These are phyloP conservation scores for Chondrilla cf. caribensis DNA, from an alignment of 37 sponge, comb jelly and placozoan species.

Conservation along the genomic window DNA sequence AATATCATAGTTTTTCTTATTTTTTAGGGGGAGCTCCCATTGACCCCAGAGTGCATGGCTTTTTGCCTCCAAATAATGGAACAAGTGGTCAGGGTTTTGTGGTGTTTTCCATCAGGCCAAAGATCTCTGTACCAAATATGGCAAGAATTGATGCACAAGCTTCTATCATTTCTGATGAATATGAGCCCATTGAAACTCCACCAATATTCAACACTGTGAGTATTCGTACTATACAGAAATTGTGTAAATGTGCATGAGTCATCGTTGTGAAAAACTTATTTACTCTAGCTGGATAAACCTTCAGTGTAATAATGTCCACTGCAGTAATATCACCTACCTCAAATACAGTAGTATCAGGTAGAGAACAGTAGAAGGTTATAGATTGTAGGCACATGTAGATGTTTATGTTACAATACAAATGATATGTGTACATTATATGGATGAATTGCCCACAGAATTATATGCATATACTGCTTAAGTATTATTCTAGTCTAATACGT, in stretches of 20 bases:
- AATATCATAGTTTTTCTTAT: not conserved
- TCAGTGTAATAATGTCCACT: not conserved
- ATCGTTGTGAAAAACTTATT: not conserved
- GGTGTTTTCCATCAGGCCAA: conserved; percentile 17
- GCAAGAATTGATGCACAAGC: conserved; percentile 24
- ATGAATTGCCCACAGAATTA: too few species aligned
- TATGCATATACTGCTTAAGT: too few species aligned
- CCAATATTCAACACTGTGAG: conserved; percentile 37
- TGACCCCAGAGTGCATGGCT: conserved; percentile 25
- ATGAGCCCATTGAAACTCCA: conserved; percentile 37
- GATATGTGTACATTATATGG: too few species aligned
- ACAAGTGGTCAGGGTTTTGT: conserved; percentile 42
- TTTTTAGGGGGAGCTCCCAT: conserved; percentile 25
- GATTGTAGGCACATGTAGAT: too few species aligned
- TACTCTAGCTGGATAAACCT: not conserved
- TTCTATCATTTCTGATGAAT: conserved; percentile 28
- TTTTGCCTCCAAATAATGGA: conserved; percentile 39
- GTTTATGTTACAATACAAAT: too few species aligned
- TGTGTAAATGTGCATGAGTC: not conserved
- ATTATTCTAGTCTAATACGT: too few species aligned
- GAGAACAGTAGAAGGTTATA: too few species aligned
- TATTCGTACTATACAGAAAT: not conserved
- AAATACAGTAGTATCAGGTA: too few species aligned
- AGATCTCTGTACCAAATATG: not conserved
- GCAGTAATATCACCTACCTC: not conserved